Conservation (phyloP, 1,140 invertebrate species). For the Papilio polytes region DNA sequence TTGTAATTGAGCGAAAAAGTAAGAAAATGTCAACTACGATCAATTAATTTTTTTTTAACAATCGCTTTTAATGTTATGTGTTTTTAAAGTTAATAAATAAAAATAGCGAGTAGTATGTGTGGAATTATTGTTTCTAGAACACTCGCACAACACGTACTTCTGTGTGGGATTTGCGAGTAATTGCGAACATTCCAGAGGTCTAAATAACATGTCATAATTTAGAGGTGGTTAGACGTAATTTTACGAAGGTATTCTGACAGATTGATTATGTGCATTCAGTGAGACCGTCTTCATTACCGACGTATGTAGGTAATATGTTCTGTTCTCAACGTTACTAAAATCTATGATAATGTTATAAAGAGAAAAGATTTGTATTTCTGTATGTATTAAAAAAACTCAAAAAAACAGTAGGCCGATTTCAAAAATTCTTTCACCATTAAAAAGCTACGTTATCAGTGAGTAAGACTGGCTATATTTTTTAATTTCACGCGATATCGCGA, state of each 20-base stretch:
- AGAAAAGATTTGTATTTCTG: no score
- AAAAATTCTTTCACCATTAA: no score
- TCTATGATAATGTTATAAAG: not conserved
- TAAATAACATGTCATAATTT: conserved; percentile 16
- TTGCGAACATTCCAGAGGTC: conserved; percentile 13
- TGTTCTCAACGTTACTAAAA: not conserved
- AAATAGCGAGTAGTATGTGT: not conserved
- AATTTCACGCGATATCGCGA: no score
- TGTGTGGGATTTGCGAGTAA: conserved; percentile 13
- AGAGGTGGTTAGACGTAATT: not conserved
- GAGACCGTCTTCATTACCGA: not conserved
- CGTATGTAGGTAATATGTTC: not conserved
- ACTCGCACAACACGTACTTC: not conserved
- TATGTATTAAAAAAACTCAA: no score
- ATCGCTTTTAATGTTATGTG: no score
- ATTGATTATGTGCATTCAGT: conserved; percentile 15
- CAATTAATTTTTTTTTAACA: no score
- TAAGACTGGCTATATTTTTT: no score
- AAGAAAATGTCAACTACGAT: no score
- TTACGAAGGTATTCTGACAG: conserved; percentile 17
- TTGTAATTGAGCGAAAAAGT: no score
- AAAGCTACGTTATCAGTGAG: no score
- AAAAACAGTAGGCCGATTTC: no score
- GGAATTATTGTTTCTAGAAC: conserved; percentile 1
- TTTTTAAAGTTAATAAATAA: no score